Conservation (phyloP, 2,113 vertebrate genomes). For the Ailuropoda melanoleuca region DNA sequence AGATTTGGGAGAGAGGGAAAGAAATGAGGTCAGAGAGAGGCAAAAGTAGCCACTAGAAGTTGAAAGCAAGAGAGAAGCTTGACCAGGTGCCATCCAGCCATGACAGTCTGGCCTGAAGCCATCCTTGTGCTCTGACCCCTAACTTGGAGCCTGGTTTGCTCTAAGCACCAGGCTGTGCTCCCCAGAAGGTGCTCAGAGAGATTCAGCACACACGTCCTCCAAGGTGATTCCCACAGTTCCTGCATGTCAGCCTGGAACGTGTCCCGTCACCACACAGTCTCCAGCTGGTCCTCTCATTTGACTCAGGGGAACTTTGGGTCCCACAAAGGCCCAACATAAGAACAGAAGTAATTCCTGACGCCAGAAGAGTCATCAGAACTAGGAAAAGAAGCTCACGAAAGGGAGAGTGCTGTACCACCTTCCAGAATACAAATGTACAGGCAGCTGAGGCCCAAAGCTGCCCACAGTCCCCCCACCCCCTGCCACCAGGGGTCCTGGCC, state of each 20-base stretch:
- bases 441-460: not conserved
- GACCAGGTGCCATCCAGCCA: not conserved
- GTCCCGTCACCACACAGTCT: not conserved
- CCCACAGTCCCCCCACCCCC: not conserved
- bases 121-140: not conserved
- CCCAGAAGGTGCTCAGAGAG: not conserved
- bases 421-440: not conserved
- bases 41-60: not conserved
- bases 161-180: not conserved
- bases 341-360: not conserved
- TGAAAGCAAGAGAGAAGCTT: not conserved
- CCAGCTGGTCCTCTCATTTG: not conserved
- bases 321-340: not conserved
- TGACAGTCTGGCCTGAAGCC: not conserved
- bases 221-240: not conserved
- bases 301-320: not conserved
- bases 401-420: not conserved
- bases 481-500: no score
- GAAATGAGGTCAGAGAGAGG: not conserved
- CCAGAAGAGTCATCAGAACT: not conserved
- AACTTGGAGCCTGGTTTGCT: not conserved
- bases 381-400: not conserved
- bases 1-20: not conserved
- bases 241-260: not conserved
- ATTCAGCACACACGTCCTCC: not conserved